Base-by-base conservation (phyloP, 2,888 invertebrate genomes). In the Diaprepes abbreviatus region DNA sequence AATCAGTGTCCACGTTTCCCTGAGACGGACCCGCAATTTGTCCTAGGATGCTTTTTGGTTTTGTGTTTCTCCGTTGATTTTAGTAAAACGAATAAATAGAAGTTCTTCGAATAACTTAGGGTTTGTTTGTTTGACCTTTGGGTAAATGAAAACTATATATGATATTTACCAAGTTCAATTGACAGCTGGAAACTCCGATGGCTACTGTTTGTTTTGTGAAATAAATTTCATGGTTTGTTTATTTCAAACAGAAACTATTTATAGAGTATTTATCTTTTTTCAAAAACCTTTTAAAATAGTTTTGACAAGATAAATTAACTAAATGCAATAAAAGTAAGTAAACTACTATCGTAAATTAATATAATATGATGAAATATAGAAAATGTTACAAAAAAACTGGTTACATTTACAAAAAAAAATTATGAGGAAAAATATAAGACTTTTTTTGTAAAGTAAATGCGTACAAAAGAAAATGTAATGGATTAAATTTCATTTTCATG, bases 1-100 rank as follows among this genome's bases (percentile, higher is more conserved):
- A 69, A 69, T 69, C 68, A 64, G 58, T 64, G 63, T 50, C 68
- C 64, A 52, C 58, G 50, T 45, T 60, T 36, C 43, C 10, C 10
- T 19, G 54, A 60, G 40, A 52, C 66, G 12, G 38, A 60, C 59
- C 66, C 54, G 58, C 60, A 16, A 66, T 66, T 66, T 66, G 58
- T 66, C 40, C 21, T 21, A 31, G 40, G 35, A 50, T 50, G 45
- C 58, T 59, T 65, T 65, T 58, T 17, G 59, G 33, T 50, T 66
- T 66, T 52, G 50, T 58, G 16, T 19, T 50, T 48, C 28, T 24
- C 7, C 4, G 48, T 50, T 28, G 48, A 50, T 66, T 66, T 66
- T 24, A 17, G 50, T 21, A 10, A 31, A 59, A 12, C 17, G 58
- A 66, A 66, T 58, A 58, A 52, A 58, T 50, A 62, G 35, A 33